Evolutionary conservation across 2,113 vertebrate genomes (phyloP).

Genomic region (Sciurus niger): DNA sequence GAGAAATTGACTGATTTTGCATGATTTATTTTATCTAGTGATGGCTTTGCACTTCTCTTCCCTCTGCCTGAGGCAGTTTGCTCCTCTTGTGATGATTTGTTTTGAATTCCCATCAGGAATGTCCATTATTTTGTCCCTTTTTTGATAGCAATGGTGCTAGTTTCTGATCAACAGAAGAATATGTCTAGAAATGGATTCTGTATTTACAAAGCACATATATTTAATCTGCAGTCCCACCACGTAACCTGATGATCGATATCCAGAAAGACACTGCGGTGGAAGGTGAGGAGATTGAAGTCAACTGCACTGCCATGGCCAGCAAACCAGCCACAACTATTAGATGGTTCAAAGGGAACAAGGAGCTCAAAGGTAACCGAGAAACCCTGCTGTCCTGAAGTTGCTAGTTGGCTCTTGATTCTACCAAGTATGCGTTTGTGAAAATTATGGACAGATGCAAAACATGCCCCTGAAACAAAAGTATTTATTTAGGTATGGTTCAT

Average conservation of each 20-base stretch:
- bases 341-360: slow-evolving; percentile 98
- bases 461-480: neutral
- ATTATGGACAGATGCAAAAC: neutral
- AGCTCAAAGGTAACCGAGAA: slow-evolving; percentile 92
- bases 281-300: slow-evolving; percentile 98
- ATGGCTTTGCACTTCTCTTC: neutral
- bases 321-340: slow-evolving; percentile 96
- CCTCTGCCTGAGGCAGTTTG: neutral
- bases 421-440: neutral
- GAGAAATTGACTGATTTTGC: neutral
- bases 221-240: slow-evolving; percentile 93
- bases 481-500: neutral
- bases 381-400: neutral
- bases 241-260: slow-evolving; percentile 96
- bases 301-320: slow-evolving; percentile 97
- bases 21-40: neutral
- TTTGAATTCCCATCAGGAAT: neutral
- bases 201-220: slow-evolving; percentile 29
- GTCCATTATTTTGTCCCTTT: neutral
- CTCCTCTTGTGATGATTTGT: neutral
- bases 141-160: neutral
- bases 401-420: neutral
- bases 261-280: slow-evolving; percentile 95
- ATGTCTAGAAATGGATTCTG: neutral
- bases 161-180: neutral